Evolutionary conservation across 2,797 vertebrate species (phyloP).

Genomic region (Anas bernieri): DNA sequence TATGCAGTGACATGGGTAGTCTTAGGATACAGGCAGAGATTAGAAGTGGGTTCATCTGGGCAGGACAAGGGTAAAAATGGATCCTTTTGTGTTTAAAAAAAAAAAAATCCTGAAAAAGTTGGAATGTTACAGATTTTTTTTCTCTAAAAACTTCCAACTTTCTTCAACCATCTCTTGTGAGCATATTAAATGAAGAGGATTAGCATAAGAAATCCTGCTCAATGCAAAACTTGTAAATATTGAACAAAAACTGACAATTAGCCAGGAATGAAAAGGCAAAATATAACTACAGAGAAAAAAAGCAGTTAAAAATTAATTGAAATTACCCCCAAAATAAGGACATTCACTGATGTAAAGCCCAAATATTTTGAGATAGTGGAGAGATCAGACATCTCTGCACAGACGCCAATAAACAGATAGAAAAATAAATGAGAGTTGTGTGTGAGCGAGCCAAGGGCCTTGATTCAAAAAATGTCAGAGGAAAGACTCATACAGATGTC

Average conservation of each 20-base stretch:
- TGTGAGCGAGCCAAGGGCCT: neutral
- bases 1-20: rapidly evolving
- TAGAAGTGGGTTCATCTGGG: neutral
- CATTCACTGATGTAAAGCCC: neutral
- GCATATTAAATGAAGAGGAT: conserved; percentile 59
- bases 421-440: conserved; percentile 8
- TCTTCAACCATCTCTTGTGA: conserved; percentile 12
- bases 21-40: neutral
- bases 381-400: neutral
- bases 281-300: conserved; percentile 35
- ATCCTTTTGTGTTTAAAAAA: neutral
- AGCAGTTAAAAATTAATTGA: conserved; percentile 48
- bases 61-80: neutral
- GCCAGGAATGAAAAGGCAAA: conserved; percentile 15
- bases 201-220: conserved; percentile 52
- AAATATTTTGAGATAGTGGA: conserved; percentile 3
- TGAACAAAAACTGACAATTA: conserved; percentile 65
- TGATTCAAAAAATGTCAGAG: neutral
- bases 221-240: conserved; percentile 58
- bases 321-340: conserved; percentile 22
- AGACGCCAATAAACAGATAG: neutral
- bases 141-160: neutral
- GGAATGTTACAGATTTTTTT: neutral
- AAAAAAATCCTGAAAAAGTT: neutral
- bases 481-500: neutral